Conservation (phyloP, 1,140 invertebrate genomes). For the Branchinecta lynchi region DNA sequence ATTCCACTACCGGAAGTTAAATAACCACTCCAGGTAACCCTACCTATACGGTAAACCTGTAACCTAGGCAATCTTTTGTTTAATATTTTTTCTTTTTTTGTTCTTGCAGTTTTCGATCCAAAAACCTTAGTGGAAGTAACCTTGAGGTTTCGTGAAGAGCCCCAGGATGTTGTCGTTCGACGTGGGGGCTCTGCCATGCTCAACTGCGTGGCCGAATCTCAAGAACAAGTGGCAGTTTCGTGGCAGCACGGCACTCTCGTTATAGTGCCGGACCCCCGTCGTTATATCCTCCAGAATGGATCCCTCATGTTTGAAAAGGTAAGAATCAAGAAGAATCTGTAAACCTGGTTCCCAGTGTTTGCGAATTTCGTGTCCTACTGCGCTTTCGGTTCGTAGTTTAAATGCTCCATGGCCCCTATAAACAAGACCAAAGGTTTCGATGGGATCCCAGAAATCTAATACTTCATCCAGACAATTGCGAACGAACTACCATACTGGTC, state of each 20-base stretch:
- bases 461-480: no score
- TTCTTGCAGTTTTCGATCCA: not conserved
- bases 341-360: no score
- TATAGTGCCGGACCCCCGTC: not conserved
- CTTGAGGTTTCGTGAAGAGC: not conserved
- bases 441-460: no score
- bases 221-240: not conserved
- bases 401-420: no score
- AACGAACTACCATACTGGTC: no score
- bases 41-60: no score
- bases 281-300: not conserved
- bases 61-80: no score
- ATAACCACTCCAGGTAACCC: no score
- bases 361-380: no score
- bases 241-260: not conserved
- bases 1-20: no score
- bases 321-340: not conserved
- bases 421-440: no score
- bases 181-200: not conserved
- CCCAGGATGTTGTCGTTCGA: not conserved
- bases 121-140: not conserved
- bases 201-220: not conserved
- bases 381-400: no score
- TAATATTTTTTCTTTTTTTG: not conserved
- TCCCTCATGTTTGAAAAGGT: slow-evolving; percentile 4